phyloP scores from a whole-genome alignment of 1,140 invertebrate genomes.

The Drosophila kepulauana region DNA sequence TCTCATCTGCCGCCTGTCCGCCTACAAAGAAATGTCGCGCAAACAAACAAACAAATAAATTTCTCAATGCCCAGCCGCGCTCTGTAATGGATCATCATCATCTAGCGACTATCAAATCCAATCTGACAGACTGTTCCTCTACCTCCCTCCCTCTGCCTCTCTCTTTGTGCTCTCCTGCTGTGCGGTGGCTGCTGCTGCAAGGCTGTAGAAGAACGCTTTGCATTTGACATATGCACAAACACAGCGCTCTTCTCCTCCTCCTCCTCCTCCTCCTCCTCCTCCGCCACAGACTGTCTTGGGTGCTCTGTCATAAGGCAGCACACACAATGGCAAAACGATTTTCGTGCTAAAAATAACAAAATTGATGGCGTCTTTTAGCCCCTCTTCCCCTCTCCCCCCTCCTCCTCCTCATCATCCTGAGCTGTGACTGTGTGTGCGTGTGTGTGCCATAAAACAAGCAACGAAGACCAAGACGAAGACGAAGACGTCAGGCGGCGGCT shows the following conservation, averaged over 20 bases:
- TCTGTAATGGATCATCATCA: constrained; percentile 30
- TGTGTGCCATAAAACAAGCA: constrained; percentile 50
- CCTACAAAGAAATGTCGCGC: constrained; percentile 22
- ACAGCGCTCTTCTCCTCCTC: background rate
- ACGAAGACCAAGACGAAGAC: constrained; percentile 23
- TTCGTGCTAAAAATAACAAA: constrained; percentile 80
- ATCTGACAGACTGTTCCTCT: background rate
- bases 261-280: background rate
- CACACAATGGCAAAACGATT: constrained; percentile 71
- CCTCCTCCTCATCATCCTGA: background rate
- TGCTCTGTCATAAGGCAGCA: constrained; percentile 44
- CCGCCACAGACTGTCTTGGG: background rate
- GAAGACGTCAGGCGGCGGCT: background rate
- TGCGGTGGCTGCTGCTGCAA: too few species aligned
- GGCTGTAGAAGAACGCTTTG: constrained; percentile 9
- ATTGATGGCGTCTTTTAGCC: constrained; percentile 71
- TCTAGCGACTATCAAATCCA: too few species aligned
- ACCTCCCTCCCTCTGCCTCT: background rate
- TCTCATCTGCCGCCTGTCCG: background rate
- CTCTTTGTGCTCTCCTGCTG: background rate
- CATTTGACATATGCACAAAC: constrained; percentile 23
- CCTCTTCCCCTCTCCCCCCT: background rate
- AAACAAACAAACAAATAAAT: constrained; percentile 72
- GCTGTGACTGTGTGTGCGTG: constrained; percentile 42
- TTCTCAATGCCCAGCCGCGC: constrained; percentile 15